Conservation (phyloP, 2,888 invertebrate species). For the Lomographa bimaculata region DNA sequence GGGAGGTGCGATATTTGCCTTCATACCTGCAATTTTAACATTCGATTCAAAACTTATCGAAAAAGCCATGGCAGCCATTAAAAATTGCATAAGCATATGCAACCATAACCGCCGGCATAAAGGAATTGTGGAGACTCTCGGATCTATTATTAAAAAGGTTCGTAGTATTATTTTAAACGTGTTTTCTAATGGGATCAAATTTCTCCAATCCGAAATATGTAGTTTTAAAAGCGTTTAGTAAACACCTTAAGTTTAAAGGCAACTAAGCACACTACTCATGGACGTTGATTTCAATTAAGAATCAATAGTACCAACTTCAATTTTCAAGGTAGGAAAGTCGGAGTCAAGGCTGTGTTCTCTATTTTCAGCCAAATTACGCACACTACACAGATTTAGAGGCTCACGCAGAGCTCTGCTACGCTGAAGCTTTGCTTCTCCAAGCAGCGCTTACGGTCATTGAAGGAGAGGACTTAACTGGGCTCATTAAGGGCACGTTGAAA, state of each 20-base stretch:
- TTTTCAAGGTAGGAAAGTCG: too few species aligned
- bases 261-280: too few species aligned
- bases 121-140: constrained; percentile 90
- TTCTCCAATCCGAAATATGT: too few species aligned
- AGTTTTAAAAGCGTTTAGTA: too few species aligned
- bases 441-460: constrained; percentile 96
- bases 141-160: constrained; percentile 88
- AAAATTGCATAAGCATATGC: constrained; percentile 91
- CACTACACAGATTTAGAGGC: constrained; percentile 91
- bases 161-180: not conserved
- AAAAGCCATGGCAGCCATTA: constrained; percentile 89
- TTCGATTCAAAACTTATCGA: constrained; percentile 92
- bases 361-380: constrained; percentile 87
- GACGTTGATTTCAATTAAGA: too few species aligned
- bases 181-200: too few species aligned
- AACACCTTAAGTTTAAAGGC: too few species aligned
- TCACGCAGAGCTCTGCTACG: constrained; percentile 97
- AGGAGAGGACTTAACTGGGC: constrained; percentile 96
- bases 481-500: constrained; percentile 96
- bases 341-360: too few species aligned
- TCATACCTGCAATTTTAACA: constrained; percentile 96
- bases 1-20: constrained; percentile 94
- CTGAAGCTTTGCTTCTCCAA: constrained; percentile 94
- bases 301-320: too few species aligned
- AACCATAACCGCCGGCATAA: constrained; percentile 87